A percentile compares a stretch with the other conserved stretches of the same genome.
Evolutionary conservation across 2,888 invertebrate species (phyloP).

Genomic region (Eupelmus urozonus): DNA sequence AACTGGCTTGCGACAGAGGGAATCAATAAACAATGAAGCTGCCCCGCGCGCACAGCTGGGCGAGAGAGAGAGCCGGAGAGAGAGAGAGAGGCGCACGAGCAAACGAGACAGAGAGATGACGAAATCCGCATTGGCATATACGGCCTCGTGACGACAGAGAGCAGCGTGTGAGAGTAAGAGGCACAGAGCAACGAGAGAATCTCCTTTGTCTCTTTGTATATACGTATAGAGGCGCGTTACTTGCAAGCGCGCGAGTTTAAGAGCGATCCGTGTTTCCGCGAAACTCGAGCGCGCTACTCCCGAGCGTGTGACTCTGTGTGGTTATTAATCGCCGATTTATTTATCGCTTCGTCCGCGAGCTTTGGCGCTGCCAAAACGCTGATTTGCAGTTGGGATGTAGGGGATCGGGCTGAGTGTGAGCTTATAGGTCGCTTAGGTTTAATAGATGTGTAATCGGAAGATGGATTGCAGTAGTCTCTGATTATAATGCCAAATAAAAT

Average conservation of each 20-base stretch:
- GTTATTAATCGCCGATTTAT: no score
- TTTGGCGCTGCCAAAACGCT: no score
- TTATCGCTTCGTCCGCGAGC: no score
- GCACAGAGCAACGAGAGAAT: not conserved
- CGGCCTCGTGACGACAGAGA: constrained; percentile 9
- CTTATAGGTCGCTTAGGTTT: no score
- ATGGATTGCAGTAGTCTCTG: no score
- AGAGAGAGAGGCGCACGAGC: not conserved
- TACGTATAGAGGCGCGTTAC: not conserved
- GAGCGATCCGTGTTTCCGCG: not conserved
- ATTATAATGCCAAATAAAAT: no score
- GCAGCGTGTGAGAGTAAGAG: no score
- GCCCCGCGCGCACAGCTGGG: not conserved
- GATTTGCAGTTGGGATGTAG: no score
- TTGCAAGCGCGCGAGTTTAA: no score
- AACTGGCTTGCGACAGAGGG: constrained; percentile 18
- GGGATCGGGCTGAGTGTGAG: no score
- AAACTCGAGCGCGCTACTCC: not conserved
- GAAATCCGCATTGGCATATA: constrained; percentile 33
- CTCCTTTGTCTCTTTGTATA: constrained; percentile 16
- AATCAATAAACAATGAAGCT: constrained; percentile 43
- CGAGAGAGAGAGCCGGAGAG: not conserved
- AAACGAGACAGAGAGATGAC: constrained; percentile 2
- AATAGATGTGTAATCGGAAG: no score
- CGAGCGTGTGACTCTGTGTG: not conserved